phyloP scores from a whole-genome alignment of 2,888 invertebrate species.

The Rhopalosiphum nymphaeae region DNA sequence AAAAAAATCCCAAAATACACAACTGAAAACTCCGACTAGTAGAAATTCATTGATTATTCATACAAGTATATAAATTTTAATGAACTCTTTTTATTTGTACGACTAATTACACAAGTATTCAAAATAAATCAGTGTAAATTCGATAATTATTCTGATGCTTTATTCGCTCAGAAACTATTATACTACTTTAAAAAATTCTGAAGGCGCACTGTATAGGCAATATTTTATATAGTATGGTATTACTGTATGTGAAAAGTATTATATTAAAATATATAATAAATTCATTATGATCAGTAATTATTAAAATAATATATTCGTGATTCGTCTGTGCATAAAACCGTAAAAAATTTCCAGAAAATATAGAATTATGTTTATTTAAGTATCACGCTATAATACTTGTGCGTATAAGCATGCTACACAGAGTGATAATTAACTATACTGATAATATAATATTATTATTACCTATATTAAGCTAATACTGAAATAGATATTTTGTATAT shows the following conservation, averaged over 20 bases:
- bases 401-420: background rate
- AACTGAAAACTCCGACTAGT: background rate
- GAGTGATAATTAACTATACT: background rate
- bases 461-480: background rate
- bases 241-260: background rate
- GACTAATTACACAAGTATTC: background rate
- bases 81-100: background rate
- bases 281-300: background rate
- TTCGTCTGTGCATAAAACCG: background rate
- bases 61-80: background rate
- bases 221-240: background rate
- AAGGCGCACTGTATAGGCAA: background rate
- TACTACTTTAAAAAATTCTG: background rate
- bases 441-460: too few relatives aligned
- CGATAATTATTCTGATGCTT: background rate
- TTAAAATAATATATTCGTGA: background rate
- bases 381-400: background rate
- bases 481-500: background rate
- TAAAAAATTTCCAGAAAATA: background rate
- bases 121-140: background rate
- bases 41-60: background rate
- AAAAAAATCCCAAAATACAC: too few relatives aligned
- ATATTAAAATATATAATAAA: background rate
- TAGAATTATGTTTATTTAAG: background rate
- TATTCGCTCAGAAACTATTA: background rate